Evolutionary conservation across 2,797 vertebrate species (phyloP).

Genomic region (Halcyon badia): DNA sequence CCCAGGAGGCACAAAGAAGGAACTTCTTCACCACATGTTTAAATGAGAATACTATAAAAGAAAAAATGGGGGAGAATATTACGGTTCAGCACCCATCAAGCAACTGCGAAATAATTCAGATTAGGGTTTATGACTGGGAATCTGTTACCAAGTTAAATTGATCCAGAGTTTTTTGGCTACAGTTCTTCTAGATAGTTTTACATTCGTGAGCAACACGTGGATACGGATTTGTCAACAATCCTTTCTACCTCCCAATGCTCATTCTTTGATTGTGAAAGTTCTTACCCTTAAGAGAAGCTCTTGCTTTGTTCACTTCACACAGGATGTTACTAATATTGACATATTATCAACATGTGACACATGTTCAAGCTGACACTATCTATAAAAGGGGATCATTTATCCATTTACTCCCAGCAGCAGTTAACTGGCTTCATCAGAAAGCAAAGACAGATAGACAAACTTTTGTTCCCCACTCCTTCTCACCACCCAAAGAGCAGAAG

Average conservation of each 20-base stretch:
- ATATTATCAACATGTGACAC: rapidly evolving
- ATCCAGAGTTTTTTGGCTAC: not conserved
- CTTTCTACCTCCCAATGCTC: not conserved
- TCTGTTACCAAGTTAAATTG: not conserved
- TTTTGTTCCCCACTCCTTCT: not conserved
- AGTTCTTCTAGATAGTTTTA: not conserved
- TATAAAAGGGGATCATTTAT: not conserved
- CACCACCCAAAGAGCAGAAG: not conserved
- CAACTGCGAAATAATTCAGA: not conserved
- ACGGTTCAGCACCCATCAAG: not conserved
- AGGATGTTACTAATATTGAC: not conserved
- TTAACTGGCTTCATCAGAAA: not conserved
- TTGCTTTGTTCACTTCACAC: not conserved
- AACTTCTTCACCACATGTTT: not conserved
- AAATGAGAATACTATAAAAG: not conserved
- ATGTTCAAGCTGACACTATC: not conserved
- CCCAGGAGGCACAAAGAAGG: not conserved
- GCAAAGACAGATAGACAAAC: not conserved
- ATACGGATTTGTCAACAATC: not conserved
- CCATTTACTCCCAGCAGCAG: not conserved
- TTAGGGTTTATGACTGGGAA: not conserved
- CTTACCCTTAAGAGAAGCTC: not conserved
- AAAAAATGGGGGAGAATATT: not conserved
- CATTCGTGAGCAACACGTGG: not conserved
- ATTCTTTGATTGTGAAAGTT: rapidly evolving